These are phyloP conservation scores for Thalassophryne amazonica DNA, from an alignment of 2,797 vertebrate species.

Conservation along the genomic window DNA sequence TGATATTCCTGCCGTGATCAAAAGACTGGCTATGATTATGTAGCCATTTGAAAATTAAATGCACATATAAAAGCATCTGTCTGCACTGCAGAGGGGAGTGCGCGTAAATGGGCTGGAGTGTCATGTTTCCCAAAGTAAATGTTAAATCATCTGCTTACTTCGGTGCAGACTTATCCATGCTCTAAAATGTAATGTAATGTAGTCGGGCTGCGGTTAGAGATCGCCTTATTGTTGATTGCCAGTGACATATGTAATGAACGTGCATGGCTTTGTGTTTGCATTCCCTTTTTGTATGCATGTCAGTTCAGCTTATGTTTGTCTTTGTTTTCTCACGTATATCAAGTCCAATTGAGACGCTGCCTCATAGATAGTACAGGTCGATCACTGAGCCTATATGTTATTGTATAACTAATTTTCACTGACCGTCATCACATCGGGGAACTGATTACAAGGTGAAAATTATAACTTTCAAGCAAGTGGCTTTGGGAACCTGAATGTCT, in stretches of 20 bases:
- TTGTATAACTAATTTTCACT: too few relatives aligned
- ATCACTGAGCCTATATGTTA: too few relatives aligned
- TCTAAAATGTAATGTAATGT: constrained; percentile 46
- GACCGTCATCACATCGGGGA: too few relatives aligned
- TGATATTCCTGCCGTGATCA: constrained; percentile 63
- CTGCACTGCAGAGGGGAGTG: constrained; percentile 33
- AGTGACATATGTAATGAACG: constrained; percentile 33
- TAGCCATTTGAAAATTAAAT: constrained; percentile 57
- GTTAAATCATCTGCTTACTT: constrained; percentile 59
- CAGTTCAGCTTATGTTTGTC: constrained; percentile 4
- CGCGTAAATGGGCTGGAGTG: constrained; percentile 46
- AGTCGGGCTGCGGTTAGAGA: constrained; percentile 54
- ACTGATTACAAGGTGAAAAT: too few relatives aligned
- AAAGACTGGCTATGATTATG: constrained; percentile 55
- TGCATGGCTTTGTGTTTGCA: constrained; percentile 35
- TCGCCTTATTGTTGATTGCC: constrained; percentile 54
- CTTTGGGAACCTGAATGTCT: too few relatives aligned
- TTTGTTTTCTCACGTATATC: constrained; percentile 13
- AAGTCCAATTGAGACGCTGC: background rate
- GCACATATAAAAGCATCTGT: constrained; percentile 70
- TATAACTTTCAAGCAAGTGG: too few relatives aligned
- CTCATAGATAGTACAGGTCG: background rate
- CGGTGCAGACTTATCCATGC: constrained; percentile 32
- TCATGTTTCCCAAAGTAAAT: constrained; percentile 60
- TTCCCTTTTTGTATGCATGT: constrained; percentile 35